These are phyloP conservation scores for Caenorhabditis wallacei DNA, from an alignment of 2,888 invertebrate species.

Conservation along the genomic window DNA sequence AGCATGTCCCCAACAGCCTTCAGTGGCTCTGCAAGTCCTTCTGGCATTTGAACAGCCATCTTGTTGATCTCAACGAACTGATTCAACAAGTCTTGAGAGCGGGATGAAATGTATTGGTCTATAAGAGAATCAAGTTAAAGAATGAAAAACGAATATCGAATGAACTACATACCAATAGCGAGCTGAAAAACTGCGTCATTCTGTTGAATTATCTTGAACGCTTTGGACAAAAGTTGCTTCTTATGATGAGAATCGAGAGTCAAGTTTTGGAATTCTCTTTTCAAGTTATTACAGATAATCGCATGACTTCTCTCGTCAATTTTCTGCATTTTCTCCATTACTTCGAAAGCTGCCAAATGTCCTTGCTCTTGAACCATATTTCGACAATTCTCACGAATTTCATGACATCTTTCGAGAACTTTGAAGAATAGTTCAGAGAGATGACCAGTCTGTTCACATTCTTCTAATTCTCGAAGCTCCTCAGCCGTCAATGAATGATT, in stretches of 20 bases:
- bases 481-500: slow-evolving; percentile 42
- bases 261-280: slow-evolving; percentile 58
- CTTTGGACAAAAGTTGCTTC: slow-evolving; percentile 54
- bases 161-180: slow-evolving; percentile 27
- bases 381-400: slow-evolving; percentile 53
- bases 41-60: slow-evolving; percentile 51
- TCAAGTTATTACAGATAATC: slow-evolving; percentile 51
- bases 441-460: slow-evolving; percentile 56
- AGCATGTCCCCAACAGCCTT: slow-evolving; percentile 59
- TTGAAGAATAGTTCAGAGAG: slow-evolving; percentile 51
- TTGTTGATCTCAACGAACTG: slow-evolving; percentile 57
- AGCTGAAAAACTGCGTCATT: slow-evolving; percentile 52
- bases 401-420: slow-evolving; percentile 51
- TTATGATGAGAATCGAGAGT: slow-evolving; percentile 48
- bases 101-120: slow-evolving; percentile 50
- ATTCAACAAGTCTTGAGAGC: slow-evolving; percentile 50
- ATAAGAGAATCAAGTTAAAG: no score
- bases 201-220: slow-evolving; percentile 50
- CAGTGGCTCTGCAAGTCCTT: slow-evolving; percentile 46
- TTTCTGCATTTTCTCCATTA: slow-evolving; percentile 57
- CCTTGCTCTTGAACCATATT: slow-evolving; percentile 57
- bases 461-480: slow-evolving; percentile 39
- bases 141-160: not conserved
- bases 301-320: slow-evolving; percentile 45
- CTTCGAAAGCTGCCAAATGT: slow-evolving; percentile 54